Evolutionary conservation across 1,140 invertebrate species (phyloP), one percentile per base, ranked within the genome.

Genomic region (Drusus annulatus): DNA sequence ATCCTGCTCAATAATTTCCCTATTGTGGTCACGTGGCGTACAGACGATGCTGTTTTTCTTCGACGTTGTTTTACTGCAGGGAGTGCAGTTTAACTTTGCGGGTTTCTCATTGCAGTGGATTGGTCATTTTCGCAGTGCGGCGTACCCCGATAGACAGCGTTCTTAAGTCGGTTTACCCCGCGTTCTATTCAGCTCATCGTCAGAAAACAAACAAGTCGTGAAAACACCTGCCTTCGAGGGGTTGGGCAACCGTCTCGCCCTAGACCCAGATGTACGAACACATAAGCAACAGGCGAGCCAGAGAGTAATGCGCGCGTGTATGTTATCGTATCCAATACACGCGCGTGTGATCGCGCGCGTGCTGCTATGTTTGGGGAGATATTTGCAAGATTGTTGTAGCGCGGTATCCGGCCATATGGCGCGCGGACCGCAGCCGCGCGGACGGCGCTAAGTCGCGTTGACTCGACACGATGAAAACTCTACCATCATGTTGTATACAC

Each of bases 381-480:
- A 51, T 69, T 45, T n/a, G 65, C 31, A 15, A 36, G 65, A 69
- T 69, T 69, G 65, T 69, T 69, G n/a, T 23, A 10, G n/a, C 17
- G 16, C 65, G 16, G 21, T 31, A 31, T 31, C 15, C 17, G 7
- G 65, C 65, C 65, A 63, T 28, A 63, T 63, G 60, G 60, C 60
- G 36, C 13, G 60, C 25, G 10, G 23, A 63, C 60, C 60, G 60
- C 60, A 28, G 15, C 23, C 23, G 23, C 17, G 60, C 17, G 60
- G 7, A 19, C 60, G 60, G 60, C 8, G 4, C 19, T n/a, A 1
- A 21, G 54, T 0, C 54, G 10, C 54, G 36, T 13, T 45, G 10
- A 45, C 36, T 45, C 36, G 36, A 45, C 1, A 10, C 36, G 36
- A 45, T 45, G 10, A 45, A 45, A 45, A 45, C 10, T 45, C 13